Conservation (phyloP, 2,888 invertebrate species). For the Amphipyra tragopoginis region DNA sequence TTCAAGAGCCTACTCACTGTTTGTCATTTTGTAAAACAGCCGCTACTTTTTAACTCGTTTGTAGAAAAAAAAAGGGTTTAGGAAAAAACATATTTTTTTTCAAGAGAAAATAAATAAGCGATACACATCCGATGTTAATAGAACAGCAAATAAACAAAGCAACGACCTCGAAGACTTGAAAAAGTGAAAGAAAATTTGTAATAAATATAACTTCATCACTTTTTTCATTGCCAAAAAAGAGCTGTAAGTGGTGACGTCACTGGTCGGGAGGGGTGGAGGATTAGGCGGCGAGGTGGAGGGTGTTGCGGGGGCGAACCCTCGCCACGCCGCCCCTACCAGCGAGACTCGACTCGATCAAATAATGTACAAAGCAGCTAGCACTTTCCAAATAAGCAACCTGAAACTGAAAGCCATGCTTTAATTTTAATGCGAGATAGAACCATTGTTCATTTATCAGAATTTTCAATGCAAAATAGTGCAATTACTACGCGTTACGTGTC, state of each 20-base stretch:
- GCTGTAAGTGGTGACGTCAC: conserved; percentile 87
- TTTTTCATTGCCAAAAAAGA: conserved; percentile 85
- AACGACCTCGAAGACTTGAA: conserved; percentile 66
- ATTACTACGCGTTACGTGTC: no score
- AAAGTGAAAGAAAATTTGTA: conserved; percentile 66
- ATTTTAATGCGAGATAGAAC: conserved; percentile 13
- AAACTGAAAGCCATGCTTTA: conserved; percentile 25
- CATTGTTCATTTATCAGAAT: conserved; percentile 8
- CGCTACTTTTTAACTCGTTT: conserved; percentile 16
- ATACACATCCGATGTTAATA: conserved; percentile 27
- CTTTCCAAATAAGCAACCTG: conserved; percentile 36
- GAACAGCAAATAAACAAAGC: conserved; percentile 61
- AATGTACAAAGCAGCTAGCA: conserved; percentile 32
- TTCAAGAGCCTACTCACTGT: conserved; percentile 31
- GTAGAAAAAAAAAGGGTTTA: conserved; percentile 19
- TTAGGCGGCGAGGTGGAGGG: conserved; percentile 76
- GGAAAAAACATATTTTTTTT: conserved; percentile 4
- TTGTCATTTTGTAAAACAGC: conserved; percentile 8
- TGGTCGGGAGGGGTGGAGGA: conserved; percentile 79
- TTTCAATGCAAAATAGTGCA: conserved; percentile 9
- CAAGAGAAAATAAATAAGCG: conserved; percentile 19
- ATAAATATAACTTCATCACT: conserved; percentile 76
- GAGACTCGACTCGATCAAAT: conserved; percentile 64
- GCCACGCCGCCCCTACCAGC: conserved; percentile 68
- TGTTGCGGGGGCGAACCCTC: conserved; percentile 72